phyloP scores from a whole-genome alignment of 2,888 invertebrate genomes.

The Loripinus fragilis region DNA sequence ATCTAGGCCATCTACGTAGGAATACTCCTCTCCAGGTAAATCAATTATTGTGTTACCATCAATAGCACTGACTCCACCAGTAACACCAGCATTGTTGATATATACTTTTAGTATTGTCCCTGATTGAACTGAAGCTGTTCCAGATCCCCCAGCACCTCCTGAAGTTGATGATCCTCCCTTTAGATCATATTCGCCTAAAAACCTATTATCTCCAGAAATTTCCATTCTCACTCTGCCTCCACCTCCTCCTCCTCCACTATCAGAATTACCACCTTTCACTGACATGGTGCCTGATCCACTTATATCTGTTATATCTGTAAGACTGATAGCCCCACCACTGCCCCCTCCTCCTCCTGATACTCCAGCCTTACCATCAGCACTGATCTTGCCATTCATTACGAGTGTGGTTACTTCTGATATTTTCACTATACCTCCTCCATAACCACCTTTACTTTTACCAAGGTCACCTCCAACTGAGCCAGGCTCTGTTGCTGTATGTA shows the following conservation, averaged over 20 bases:
- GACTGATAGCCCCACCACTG: conserved; percentile 64
- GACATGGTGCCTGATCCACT: conserved; percentile 60
- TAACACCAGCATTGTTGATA: conserved; percentile 52
- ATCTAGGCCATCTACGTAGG: conserved; percentile 49
- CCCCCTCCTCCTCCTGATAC: conserved; percentile 65
- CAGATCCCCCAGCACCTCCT: conserved; percentile 66
- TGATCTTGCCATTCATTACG: conserved; percentile 64
- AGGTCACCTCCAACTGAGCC: conserved; percentile 68
- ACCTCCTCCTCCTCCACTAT: conserved; percentile 67
- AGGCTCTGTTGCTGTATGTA: conserved; percentile 34
- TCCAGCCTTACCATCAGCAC: conserved; percentile 62
- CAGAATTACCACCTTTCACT: conserved; percentile 61
- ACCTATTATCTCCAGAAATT: conserved; percentile 61
- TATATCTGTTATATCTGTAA: conserved; percentile 41
- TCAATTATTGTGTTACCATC: conserved; percentile 63
- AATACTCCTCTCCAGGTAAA: conserved; percentile 22
- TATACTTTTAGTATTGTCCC: conserved; percentile 39
- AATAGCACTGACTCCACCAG: conserved; percentile 34
- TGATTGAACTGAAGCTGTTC: conserved; percentile 62
- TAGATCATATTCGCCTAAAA: conserved; percentile 54
- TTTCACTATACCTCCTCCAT: conserved; percentile 61
- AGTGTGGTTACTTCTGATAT: conserved; percentile 44
- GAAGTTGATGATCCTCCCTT: conserved; percentile 61
- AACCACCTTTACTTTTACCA: conserved; percentile 46
- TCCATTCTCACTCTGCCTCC: conserved; percentile 67